Evolutionary conservation across 2,797 vertebrate species (phyloP).

Genomic region (Bradypodion pumilum): DNA sequence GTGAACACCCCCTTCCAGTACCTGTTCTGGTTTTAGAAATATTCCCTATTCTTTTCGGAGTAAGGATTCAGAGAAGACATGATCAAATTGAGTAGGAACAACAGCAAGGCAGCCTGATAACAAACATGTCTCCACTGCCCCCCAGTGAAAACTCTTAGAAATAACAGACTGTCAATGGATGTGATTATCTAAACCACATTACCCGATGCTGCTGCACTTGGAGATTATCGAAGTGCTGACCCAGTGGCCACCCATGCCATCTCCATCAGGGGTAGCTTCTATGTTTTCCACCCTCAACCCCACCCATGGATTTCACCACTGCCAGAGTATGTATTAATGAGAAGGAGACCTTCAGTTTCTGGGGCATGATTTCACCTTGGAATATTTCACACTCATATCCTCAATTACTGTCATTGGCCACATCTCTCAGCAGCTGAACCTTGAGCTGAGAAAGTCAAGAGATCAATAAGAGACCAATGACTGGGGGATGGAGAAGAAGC

Average conservation of each 20-base stretch:
- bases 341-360: background rate
- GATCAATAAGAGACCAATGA: background rate
- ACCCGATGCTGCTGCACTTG: background rate
- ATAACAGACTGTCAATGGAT: background rate
- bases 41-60: background rate
- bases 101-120: background rate
- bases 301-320: background rate
- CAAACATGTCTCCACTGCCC: conserved; percentile 59
- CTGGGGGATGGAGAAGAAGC: background rate
- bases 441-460: background rate
- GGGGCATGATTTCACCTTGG: background rate
- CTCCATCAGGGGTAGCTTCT: background rate
- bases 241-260: conserved; percentile 27
- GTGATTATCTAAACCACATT: fast-evolving
- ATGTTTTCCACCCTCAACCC: background rate
- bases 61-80: background rate
- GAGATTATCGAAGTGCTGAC: conserved; percentile 52
- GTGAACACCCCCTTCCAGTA: background rate
- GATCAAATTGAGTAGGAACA: background rate
- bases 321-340: too few species aligned
- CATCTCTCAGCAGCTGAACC: background rate
- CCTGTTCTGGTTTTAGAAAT: background rate
- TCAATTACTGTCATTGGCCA: background rate
- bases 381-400: background rate
- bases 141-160: conserved; percentile 53